Conservation (phyloP, 2,888 invertebrate species). For the Agrenia bidenticulata region DNA sequence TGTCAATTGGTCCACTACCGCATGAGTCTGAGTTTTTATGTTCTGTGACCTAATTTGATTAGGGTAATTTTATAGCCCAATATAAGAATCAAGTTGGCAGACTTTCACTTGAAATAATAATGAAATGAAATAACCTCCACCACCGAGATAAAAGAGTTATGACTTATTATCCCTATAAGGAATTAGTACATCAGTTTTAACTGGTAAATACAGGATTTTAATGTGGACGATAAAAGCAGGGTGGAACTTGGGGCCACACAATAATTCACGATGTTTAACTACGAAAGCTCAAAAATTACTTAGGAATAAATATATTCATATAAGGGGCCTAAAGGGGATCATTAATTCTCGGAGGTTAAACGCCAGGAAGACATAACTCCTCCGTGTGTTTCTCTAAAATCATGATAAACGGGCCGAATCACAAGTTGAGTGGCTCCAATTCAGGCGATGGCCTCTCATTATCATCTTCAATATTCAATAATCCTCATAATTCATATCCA, state of each 20-base stretch:
- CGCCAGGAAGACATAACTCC: constrained; percentile 8
- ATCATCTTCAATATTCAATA: constrained; percentile 10
- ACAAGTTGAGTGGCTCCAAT: not conserved
- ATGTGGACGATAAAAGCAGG: too few species aligned
- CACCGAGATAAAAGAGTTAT: too few species aligned
- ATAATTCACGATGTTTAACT: not conserved
- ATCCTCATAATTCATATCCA: not conserved
- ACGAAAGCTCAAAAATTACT: constrained; percentile 1
- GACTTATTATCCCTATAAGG: too few species aligned
- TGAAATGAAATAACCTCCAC: too few species aligned
- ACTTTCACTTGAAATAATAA: too few species aligned
- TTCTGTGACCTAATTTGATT: too few species aligned
- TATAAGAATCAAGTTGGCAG: too few species aligned
- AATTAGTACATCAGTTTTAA: too few species aligned
- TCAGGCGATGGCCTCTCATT: constrained; percentile 1
- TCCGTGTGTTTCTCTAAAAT: not conserved
- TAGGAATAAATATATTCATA: constrained; percentile 17
- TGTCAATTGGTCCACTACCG: too few species aligned
- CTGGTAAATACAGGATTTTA: too few species aligned
- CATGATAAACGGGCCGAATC: constrained; percentile 1
- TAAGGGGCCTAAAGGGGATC: constrained; percentile 18
- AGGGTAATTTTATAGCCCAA: too few species aligned
- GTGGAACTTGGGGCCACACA: constrained; percentile 1
- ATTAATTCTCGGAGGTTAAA: constrained; percentile 21
- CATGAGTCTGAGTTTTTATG: too few species aligned